Percentiles rank a stretch among this genome's conserved stretches.
Conservation (phyloP, 2,797 vertebrate genomes). For the Syngnathus rostellatus region DNA sequence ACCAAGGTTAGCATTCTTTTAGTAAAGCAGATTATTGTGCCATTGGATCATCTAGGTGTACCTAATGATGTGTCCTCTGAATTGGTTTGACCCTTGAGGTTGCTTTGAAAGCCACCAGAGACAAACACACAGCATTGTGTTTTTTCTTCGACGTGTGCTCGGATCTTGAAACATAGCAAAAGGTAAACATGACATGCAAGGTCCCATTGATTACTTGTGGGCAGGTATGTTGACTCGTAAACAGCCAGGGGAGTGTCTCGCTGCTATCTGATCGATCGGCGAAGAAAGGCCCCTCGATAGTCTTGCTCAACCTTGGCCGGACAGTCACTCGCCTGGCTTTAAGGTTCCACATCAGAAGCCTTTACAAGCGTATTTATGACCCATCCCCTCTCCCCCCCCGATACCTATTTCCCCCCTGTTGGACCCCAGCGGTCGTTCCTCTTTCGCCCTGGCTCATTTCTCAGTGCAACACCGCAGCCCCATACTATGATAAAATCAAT, state of each 20-base stretch:
- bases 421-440: slow-evolving; percentile 32
- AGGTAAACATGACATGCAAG: slow-evolving; percentile 50
- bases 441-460: slow-evolving; percentile 28
- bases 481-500: slow-evolving; percentile 62
- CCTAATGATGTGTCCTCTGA: background rate
- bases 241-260: slow-evolving; percentile 43
- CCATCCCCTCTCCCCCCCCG: slow-evolving; percentile 2
- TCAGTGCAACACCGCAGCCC: slow-evolving; percentile 2
- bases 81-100: background rate
- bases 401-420: slow-evolving; percentile 16
- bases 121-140: background rate
- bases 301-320: slow-evolving; percentile 12
- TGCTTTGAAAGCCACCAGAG: background rate
- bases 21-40: background rate
- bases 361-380: slow-evolving; percentile 25
- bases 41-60: background rate
- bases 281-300: slow-evolving; percentile 13
- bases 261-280: slow-evolving; percentile 39
- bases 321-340: slow-evolving; percentile 13
- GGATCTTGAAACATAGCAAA: slow-evolving; percentile 29
- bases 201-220: slow-evolving; percentile 50
- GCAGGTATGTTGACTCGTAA: slow-evolving; percentile 54
- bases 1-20: background rate
- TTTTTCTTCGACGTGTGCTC: background rate
- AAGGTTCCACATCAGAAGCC: slow-evolving; percentile 13